Evolutionary conservation across 2,797 vertebrate species (phyloP).

Genomic region (Rhynchotus rufescens): DNA sequence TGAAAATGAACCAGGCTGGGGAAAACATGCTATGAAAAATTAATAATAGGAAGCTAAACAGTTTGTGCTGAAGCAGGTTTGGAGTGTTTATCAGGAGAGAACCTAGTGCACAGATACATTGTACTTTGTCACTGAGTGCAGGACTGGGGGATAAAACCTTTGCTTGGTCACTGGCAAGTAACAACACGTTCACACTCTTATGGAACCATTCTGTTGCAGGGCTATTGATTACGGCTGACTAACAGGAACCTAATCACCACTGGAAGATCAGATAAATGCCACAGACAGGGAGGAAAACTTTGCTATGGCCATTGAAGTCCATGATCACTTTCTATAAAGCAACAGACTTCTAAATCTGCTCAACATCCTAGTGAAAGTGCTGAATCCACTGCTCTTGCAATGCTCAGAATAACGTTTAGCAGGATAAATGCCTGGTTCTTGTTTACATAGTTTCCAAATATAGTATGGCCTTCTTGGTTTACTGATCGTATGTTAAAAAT

Average conservation of each 20-base stretch:
- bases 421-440: not conserved
- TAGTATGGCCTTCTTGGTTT: not conserved
- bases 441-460: not conserved
- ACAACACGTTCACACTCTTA: not conserved
- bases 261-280: not conserved
- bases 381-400: not conserved
- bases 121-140: not conserved
- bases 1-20: not conserved
- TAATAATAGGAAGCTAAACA: not conserved
- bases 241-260: not conserved
- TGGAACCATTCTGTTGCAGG: not conserved
- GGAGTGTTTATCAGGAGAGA: not conserved
- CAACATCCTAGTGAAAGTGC: not conserved
- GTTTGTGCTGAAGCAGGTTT: not conserved
- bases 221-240: not conserved
- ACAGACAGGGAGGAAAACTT: not conserved
- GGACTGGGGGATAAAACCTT: not conserved
- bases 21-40: not conserved
- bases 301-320: not conserved
- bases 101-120: not conserved
- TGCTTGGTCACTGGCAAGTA: not conserved
- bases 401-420: not conserved
- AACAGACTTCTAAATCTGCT: not conserved
- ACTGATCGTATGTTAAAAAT: not conserved
- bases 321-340: not conserved